phyloP scores from a whole-genome alignment of 2,888 invertebrate genomes.

The Trissolcus japonicus region DNA sequence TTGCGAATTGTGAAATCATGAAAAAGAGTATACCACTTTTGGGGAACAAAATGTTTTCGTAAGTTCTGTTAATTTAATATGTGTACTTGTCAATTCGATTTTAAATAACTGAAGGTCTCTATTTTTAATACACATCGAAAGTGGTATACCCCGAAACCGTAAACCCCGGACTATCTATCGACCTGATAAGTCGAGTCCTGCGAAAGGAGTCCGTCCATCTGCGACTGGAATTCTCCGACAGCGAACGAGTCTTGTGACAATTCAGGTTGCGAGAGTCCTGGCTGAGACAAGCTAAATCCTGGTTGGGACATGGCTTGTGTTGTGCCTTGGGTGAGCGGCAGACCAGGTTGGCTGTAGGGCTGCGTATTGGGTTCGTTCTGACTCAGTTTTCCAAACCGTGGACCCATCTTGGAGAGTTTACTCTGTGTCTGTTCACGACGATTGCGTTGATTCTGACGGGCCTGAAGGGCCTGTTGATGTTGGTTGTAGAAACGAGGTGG shows the following conservation, averaged over 20 bases:
- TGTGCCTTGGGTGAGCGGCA: slow-evolving; percentile 76
- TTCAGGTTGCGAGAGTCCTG: slow-evolving; percentile 85
- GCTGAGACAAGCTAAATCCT: slow-evolving; percentile 78
- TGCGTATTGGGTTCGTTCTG: slow-evolving; percentile 87
- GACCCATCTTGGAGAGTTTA: slow-evolving; percentile 61
- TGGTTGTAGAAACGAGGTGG: slow-evolving; percentile 87
- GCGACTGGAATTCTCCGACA: slow-evolving; percentile 90
- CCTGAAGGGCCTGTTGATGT: slow-evolving; percentile 82
- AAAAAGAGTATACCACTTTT: too few species aligned
- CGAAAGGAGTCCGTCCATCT: slow-evolving; percentile 95
- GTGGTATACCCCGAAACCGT: background rate
- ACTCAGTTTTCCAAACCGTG: slow-evolving; percentile 75
- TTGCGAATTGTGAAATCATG: too few species aligned
- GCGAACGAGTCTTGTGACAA: slow-evolving; percentile 89
- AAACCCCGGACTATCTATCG: background rate
- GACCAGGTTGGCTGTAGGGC: slow-evolving; percentile 79
- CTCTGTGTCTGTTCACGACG: slow-evolving; percentile 62
- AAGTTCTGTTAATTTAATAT: too few species aligned
- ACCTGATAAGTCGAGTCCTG: slow-evolving; percentile 91
- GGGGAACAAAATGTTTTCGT: too few species aligned
- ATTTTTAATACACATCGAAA: too few species aligned
- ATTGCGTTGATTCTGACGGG: slow-evolving; percentile 77
- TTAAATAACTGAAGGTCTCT: too few species aligned
- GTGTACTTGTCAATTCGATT: too few species aligned
- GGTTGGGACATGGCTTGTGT: slow-evolving; percentile 85